These are phyloP conservation scores for Otolemur garnettii DNA, from an alignment of 2,113 vertebrate genomes.

Conservation along the genomic window DNA sequence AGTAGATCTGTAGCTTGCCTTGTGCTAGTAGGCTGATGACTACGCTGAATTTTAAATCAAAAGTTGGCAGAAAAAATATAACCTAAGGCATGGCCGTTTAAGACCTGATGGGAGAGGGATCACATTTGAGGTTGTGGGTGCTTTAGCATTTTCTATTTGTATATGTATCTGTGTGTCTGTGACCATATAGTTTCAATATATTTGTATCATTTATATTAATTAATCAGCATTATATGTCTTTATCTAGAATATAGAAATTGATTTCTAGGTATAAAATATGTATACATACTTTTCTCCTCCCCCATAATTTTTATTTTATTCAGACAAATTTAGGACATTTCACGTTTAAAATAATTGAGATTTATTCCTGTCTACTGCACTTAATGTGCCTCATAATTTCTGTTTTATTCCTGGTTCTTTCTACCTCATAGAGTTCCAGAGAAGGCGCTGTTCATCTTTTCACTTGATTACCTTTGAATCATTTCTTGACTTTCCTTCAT, in stretches of 20 bases:
- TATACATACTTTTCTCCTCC: not conserved
- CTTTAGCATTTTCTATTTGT: not conserved
- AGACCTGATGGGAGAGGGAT: not conserved
- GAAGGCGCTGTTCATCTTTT: conserved; percentile 57
- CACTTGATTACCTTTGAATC: conserved; percentile 49
- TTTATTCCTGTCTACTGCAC: conserved; percentile 51
- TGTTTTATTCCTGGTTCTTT: conserved; percentile 58
- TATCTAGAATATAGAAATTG: not conserved
- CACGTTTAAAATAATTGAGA: conserved; percentile 8
- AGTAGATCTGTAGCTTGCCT: not conserved
- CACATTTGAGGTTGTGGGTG: not conserved
- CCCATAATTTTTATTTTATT: conserved; percentile 6
- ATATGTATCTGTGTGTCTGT: not conserved
- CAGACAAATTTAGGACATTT: conserved; percentile 22
- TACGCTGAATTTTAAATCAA: not conserved
- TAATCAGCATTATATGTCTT: not conserved
- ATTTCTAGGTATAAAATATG: not conserved
- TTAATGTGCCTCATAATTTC: conserved; percentile 50
- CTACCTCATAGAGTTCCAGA: conserved; percentile 22
- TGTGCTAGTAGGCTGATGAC: not conserved
- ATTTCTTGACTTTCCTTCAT: conserved; percentile 52
- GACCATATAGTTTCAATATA: not conserved
- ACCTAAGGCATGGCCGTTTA: not conserved
- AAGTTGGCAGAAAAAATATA: not conserved
- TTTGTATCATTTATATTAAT: not conserved